These are phyloP conservation scores for Brachionus sp. DNA, from an alignment of 1,140 invertebrate genomes.

Conservation along the genomic window DNA sequence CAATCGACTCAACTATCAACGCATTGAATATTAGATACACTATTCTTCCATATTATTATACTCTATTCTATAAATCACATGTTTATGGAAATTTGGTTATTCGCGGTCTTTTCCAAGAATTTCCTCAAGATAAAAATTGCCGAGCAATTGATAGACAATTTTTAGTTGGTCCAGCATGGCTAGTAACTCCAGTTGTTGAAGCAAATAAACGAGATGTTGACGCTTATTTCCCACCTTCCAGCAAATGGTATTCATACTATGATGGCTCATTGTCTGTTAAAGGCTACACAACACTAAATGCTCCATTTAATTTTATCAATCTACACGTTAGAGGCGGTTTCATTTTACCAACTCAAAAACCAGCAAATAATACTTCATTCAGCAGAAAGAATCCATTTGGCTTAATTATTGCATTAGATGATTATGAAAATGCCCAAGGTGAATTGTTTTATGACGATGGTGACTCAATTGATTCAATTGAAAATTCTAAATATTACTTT, in stretches of 20 bases:
- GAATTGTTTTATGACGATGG: slow-evolving; percentile 48
- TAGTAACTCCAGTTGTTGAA: slow-evolving; percentile 72
- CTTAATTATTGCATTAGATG: slow-evolving; percentile 46
- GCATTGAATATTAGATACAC: slow-evolving; percentile 69
- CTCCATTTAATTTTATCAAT: slow-evolving; percentile 53
- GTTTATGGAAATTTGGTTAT: slow-evolving; percentile 69
- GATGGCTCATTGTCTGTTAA: background rate
- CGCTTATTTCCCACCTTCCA: slow-evolving; percentile 7
- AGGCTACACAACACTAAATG: slow-evolving; percentile 35
- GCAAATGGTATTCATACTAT: slow-evolving; percentile 41
- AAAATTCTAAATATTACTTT: slow-evolving; percentile 27
- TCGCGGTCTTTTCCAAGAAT: slow-evolving; percentile 68
- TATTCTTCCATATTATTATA: slow-evolving; percentile 77
- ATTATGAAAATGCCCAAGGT: slow-evolving; percentile 40
- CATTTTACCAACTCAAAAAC: slow-evolving; percentile 56
- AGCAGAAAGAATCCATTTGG: slow-evolving; percentile 46
- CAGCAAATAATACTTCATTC: slow-evolving; percentile 48
- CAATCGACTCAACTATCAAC: slow-evolving; percentile 53
- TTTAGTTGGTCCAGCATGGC: slow-evolving; percentile 69
- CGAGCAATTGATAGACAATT: slow-evolving; percentile 72
- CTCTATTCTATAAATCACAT: slow-evolving; percentile 72
- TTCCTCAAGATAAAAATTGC: slow-evolving; percentile 63
- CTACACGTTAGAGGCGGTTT: slow-evolving; percentile 58
- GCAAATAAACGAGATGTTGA: slow-evolving; percentile 58
- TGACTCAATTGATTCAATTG: slow-evolving; percentile 29